These are phyloP conservation scores for Pagetopsis macropterus DNA, from an alignment of 2,797 vertebrate species.

Conservation along the genomic window DNA sequence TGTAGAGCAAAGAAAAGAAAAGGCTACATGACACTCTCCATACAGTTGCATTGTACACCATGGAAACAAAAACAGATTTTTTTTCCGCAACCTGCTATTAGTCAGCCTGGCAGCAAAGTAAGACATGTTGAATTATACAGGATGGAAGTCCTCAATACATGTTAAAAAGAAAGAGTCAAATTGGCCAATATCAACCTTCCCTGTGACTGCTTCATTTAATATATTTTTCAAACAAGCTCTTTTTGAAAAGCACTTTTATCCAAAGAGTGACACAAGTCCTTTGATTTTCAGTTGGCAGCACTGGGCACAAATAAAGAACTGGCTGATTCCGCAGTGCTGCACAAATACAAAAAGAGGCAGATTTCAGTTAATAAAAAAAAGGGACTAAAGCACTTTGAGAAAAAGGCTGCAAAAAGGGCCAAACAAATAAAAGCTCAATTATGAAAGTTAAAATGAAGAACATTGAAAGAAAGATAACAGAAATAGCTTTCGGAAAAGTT, in stretches of 20 bases:
- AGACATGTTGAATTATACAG: constrained; percentile 16
- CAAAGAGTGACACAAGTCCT: constrained; percentile 4
- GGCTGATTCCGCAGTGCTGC: not conserved
- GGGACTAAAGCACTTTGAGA: not conserved
- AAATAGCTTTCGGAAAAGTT: not conserved
- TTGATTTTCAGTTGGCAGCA: constrained; percentile 2
- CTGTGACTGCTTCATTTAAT: constrained; percentile 10
- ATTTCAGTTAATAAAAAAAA: too few species aligned
- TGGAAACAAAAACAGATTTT: not conserved
- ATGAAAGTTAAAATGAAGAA: not conserved
- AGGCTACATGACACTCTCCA: not conserved
- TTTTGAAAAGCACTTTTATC: constrained; percentile 33
- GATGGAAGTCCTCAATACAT: not conserved
- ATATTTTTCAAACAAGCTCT: constrained; percentile 24
- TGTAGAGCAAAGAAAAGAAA: not conserved
- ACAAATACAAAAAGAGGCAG: not conserved
- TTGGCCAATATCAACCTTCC: not conserved
- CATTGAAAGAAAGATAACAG: not conserved
- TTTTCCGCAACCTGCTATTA: constrained; percentile 6
- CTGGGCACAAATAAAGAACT: constrained; percentile 5
- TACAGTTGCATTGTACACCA: too few species aligned
- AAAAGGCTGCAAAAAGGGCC: not conserved
- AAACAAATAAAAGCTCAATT: not conserved
- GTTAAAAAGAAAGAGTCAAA: constrained; percentile 1
- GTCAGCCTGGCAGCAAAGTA: constrained; percentile 7